A percentile compares a stretch with the other conserved stretches of the same genome.
Conservation (phyloP, 2,797 vertebrate species). For the Bucorvus abyssinicus region DNA sequence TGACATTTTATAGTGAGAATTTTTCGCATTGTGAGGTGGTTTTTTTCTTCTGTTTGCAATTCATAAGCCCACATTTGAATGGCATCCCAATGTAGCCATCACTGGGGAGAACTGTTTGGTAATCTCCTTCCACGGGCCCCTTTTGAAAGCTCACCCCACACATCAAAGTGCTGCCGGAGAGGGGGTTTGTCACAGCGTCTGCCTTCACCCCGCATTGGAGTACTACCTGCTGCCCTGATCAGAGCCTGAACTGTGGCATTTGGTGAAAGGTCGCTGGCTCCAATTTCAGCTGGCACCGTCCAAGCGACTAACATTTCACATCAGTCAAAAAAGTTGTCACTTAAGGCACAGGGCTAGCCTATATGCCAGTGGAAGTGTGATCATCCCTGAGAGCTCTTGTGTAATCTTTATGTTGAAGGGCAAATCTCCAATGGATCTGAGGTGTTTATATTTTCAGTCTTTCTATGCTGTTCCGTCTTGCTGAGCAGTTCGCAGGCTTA, state of each 20-base stretch:
- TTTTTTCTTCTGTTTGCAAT: neutral
- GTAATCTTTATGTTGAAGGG: neutral
- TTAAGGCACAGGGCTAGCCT: neutral
- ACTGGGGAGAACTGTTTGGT: neutral
- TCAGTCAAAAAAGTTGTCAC: neutral
- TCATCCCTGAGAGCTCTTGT: neutral
- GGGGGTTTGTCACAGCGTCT: neutral
- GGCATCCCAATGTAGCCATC: neutral
- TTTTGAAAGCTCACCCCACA: neutral
- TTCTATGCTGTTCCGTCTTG: neutral
- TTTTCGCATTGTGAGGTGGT: neutral
- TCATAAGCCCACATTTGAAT: accelerated
- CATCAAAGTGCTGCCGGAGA: accelerated
- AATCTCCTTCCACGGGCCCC: neutral
- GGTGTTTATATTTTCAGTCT: neutral
- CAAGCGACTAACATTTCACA: slow-evolving; percentile 17
- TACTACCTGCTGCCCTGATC: neutral
- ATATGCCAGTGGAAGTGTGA: neutral
- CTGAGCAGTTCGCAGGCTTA: neutral
- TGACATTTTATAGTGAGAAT: neutral
- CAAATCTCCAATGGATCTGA: neutral
- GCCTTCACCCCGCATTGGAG: accelerated
- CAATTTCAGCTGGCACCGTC: slow-evolving; percentile 33
- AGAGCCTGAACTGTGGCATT: slow-evolving; percentile 68
- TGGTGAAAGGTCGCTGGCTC: slow-evolving; percentile 70